Base-by-base conservation (phyloP, 2,888 invertebrate species). In the Caenorhabditis wallacei region DNA sequence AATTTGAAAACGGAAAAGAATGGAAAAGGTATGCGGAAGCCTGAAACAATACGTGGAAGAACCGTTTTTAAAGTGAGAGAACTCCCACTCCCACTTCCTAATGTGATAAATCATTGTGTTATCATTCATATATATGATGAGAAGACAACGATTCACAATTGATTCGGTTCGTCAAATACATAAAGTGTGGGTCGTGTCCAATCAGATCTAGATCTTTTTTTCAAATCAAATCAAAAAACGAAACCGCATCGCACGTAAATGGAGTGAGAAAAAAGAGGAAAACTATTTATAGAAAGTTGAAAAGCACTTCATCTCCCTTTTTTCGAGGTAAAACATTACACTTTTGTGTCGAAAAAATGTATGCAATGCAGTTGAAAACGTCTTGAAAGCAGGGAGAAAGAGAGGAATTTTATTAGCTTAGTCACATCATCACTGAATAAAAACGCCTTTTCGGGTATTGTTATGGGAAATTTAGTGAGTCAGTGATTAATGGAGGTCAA, bases 161-260 rank as follows among this genome's bases (percentile, higher is more conserved):
- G 56, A 70, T 70, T 74, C 74, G 63, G 54, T 74, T 74, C 64
- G 74, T 64, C 64, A 56, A 74, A 74, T 63, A 35, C n/a, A n/a
- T 30, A 48, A n/a, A 57, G 56, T 61, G 37, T 56, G 53, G 72
- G 59, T 72, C 72, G 46, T 48, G 2, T 18, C 18, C n/a, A n/a
- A 18, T 48, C 46, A 53, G 53, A 53, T 63, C 35, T 35, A 64
- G 37, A 24, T n/a, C 40, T 40, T 18, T 48, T 18, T 48, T 43
- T 43, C 43, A 13, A 54, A 24, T 26, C 56, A 35, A 35, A n/a
- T 54, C 54, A 54, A 24, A 2, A 51, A 2, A 40, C 40, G 40
- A 40, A 40, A 40, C 40, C 13, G n/a, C n/a, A n/a, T n/a, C n/a
- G n/a, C n/a, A 40, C 16, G 30, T 40, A 40, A 13, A 40, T 13